Conservation (phyloP, 2,797 vertebrate species). For the Acestrorhynchus altus region DNA sequence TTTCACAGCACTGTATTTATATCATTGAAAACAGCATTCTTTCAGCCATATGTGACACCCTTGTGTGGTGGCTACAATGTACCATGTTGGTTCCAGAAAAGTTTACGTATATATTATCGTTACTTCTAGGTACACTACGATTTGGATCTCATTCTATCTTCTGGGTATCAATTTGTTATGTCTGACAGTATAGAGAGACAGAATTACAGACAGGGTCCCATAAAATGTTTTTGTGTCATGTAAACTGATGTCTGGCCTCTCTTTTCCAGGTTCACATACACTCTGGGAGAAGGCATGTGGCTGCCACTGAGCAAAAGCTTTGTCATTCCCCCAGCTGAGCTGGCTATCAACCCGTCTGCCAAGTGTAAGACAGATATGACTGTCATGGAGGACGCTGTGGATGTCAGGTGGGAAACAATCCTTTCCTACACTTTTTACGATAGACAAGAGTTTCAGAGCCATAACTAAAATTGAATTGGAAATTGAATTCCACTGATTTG, state of each 20-base stretch:
- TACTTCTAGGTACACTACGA: background rate
- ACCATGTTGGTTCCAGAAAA: background rate
- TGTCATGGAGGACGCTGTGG: conserved; percentile 97
- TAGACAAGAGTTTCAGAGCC: background rate
- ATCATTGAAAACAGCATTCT: background rate
- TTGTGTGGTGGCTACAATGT: background rate
- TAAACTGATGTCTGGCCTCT: conserved; percentile 4
- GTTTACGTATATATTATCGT: too few relatives aligned
- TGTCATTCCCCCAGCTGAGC: conserved; percentile 94
- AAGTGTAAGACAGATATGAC: conserved; percentile 99
- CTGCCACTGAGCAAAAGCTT: conserved; percentile 97
- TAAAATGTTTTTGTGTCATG: conserved; percentile 6
- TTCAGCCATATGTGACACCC: background rate
- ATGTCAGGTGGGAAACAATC: conserved; percentile 86
- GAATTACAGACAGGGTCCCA: background rate
- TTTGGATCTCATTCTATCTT: conserved; percentile 20
- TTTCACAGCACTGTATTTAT: too few relatives aligned
- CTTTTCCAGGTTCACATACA: conserved; percentile 91
- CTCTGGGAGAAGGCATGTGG: conserved; percentile 98
- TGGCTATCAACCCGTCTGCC: conserved; percentile 97
- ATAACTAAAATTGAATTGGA: background rate
- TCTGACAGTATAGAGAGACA: background rate
- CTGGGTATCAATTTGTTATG: background rate
- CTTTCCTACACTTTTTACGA: conserved; percentile 19
- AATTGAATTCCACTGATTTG: too few relatives aligned